Conservation (phyloP, 2,888 invertebrate species). For the Nomada hirtipes region DNA sequence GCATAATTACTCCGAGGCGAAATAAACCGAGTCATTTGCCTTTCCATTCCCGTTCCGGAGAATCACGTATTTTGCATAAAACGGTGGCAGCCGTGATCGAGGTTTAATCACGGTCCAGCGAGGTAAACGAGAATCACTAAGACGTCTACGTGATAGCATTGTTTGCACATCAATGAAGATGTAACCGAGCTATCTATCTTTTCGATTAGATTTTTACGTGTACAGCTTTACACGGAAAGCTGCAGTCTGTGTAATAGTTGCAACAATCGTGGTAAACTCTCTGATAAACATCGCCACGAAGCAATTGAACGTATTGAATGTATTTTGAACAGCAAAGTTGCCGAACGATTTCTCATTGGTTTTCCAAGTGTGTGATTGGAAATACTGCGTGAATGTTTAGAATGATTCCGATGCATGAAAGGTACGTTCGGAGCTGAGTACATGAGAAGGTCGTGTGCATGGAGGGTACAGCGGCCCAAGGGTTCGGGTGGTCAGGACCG, state of each 20-base stretch:
- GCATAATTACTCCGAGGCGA: neutral
- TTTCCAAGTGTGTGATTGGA: neutral
- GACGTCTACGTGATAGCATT: slow-evolving; percentile 19
- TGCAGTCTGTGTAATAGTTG: neutral
- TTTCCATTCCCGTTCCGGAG: neutral
- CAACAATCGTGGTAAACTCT: neutral
- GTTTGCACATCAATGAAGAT: slow-evolving; percentile 8
- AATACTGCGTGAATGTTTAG: too few relatives aligned
- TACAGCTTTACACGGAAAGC: neutral
- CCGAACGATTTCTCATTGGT: neutral
- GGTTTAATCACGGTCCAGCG: slow-evolving; percentile 23
- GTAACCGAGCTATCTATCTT: slow-evolving; percentile 4
- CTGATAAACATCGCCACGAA: neutral
- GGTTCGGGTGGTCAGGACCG: too few relatives aligned
- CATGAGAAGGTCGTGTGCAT: too few relatives aligned
- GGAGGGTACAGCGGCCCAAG: too few relatives aligned
- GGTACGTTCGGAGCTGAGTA: too few relatives aligned
- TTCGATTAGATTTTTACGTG: slow-evolving; percentile 14
- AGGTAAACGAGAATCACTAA: slow-evolving; percentile 21
- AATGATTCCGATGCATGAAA: too few relatives aligned
- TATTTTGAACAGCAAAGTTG: too few relatives aligned
- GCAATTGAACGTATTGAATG: neutral
- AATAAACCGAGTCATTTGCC: slow-evolving; percentile 17
- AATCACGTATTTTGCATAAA: slow-evolving; percentile 26
- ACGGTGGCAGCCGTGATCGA: neutral